Conservation (phyloP, 2,113 vertebrate species). For the Falcunculus frontatus region DNA sequence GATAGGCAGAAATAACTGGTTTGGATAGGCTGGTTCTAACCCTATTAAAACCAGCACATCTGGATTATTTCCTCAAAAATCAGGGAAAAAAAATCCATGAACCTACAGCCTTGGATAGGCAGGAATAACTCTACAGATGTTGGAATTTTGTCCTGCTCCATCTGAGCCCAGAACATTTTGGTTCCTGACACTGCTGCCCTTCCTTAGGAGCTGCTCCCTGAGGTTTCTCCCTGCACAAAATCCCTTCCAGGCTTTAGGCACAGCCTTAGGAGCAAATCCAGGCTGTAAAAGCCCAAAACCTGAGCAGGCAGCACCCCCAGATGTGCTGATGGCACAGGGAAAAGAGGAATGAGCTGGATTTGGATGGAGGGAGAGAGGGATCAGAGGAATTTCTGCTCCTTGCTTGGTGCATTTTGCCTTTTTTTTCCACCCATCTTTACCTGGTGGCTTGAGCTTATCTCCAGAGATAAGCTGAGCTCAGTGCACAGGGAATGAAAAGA, state of each 20-base stretch:
- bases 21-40: not conserved
- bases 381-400: not conserved
- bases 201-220: not conserved
- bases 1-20: no score
- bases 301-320: not conserved
- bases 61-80: not conserved
- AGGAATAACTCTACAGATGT: accelerated
- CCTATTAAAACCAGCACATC: not conserved
- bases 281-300: not conserved
- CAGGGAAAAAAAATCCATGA: not conserved
- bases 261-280: not conserved
- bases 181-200: not conserved
- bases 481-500: not conserved
- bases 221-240: not conserved
- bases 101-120: not conserved
- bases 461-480: not conserved
- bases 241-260: not conserved
- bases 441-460: not conserved
- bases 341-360: not conserved
- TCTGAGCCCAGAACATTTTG: not conserved
- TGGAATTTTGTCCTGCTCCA: not conserved
- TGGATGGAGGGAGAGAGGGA: not conserved
- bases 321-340: not conserved
- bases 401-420: not conserved
- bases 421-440: not conserved